Evolutionary conservation across 2,113 vertebrate genomes (phyloP), one percentile per base, ranked within the genome.

Genomic region (Myiozetetes cayanensis): DNA sequence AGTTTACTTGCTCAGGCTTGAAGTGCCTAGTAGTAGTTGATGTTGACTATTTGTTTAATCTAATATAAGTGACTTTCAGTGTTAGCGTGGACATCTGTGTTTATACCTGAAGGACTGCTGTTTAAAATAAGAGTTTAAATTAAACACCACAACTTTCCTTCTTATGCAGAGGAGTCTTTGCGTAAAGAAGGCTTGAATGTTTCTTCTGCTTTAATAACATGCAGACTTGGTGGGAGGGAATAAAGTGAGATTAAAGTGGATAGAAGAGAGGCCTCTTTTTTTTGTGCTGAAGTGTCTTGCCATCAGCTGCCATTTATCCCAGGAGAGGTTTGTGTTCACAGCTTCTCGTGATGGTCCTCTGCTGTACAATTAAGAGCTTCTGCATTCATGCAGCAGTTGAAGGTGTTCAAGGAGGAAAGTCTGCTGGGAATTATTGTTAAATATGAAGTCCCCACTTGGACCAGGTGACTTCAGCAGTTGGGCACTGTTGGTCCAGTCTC

Each of bases 61-160:
- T 89, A 97, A 92, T 75, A n/a, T 96, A 94, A 96, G 96, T 97
- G 93, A 97, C 87, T 96, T 47, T 79, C 87, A 76, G 63, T 94
- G 73, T 93, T 92, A 53, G 82, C 61, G 31, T 19, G 68, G 82
- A 47, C 73, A 73, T 41, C 49, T 87, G 52, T 56, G 68, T 65
- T 93, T 41, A n/a, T 61, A 72, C 65, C 66, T 49, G 77, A 87
- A 65, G 68, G 33, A n/a, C 49, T 83, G 23, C 65, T 85, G 77
- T 78, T 74, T 83, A 74, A 87, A 77, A 43, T 72, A 23, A 78
- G 33, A 61, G 16, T 71, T 65, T 55, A 88, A 81, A 56, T 90
- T 68, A 31, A 47, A 8, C 6, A 24, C 12, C 6, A 3, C 24
- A 14, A 37, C 21, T 85, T 91, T 41, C 27, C 33, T 93, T 67